phyloP scores from a whole-genome alignment of 2,113 vertebrate species.

The Noturus placidus region DNA sequence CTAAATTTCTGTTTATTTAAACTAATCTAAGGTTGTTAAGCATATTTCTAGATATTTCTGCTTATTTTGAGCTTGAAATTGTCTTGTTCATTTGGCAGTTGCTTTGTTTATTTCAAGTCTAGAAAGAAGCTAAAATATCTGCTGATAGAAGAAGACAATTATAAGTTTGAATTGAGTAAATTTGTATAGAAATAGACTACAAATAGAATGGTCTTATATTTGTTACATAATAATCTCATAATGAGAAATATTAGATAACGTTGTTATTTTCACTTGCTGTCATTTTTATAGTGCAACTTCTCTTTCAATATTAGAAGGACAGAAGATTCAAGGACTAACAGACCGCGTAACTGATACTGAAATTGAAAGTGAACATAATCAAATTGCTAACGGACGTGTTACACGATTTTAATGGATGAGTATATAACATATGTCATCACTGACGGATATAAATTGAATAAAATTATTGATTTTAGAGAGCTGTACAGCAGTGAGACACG shows the following conservation, averaged over 20 bases:
- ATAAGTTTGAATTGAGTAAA: too few relatives aligned
- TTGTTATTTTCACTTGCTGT: background rate
- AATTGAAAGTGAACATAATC: background rate
- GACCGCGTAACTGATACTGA: background rate
- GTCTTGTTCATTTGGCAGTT: background rate
- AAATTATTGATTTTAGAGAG: background rate
- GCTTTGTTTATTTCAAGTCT: background rate
- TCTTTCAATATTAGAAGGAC: slow-evolving; percentile 9
- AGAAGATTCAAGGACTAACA: background rate
- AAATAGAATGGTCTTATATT: background rate
- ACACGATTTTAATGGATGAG: background rate
- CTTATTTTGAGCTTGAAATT: background rate
- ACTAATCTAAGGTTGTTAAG: background rate
- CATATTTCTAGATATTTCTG: background rate
- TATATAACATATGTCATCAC: background rate
- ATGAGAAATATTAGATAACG: background rate
- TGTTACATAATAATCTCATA: background rate
- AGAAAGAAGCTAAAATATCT: background rate
- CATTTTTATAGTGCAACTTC: background rate
- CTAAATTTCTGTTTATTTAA: background rate
- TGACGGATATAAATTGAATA: background rate
- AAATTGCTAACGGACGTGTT: background rate
- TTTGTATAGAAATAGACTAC: background rate
- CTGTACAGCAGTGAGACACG: background rate
- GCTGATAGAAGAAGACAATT: background rate